Percentiles rank a stretch among this genome's conserved stretches.
phyloP scores from a whole-genome alignment of 2,797 vertebrate species.

The Apodemus agrarius region DNA sequence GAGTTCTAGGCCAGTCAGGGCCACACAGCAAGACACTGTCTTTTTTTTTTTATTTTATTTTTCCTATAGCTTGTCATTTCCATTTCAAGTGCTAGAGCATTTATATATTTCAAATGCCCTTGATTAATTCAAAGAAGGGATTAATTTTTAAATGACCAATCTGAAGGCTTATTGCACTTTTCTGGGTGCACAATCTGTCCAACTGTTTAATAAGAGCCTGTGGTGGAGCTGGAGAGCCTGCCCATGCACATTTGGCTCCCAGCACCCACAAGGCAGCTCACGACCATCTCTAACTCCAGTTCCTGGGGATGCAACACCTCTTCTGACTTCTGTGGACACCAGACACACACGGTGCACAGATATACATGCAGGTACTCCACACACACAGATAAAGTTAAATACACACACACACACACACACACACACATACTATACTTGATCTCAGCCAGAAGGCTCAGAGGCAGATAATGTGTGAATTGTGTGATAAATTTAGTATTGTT shows the following conservation, averaged over 20 bases:
- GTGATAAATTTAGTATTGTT: not conserved
- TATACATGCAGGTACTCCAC: not conserved
- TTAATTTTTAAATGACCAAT: not conserved
- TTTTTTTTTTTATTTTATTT: not conserved
- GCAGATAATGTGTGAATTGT: not conserved
- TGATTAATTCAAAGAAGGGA: constrained; percentile 6
- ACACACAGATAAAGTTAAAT: too few species aligned
- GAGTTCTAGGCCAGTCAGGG: not conserved
- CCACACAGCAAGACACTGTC: not conserved
- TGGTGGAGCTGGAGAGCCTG: not conserved
- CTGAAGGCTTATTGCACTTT: not conserved
- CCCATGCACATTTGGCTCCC: too few species aligned
- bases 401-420: too few species aligned
- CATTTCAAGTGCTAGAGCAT: not conserved
- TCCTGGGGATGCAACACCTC: not conserved
- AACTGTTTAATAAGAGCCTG: not conserved
- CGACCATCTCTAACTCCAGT: not conserved
- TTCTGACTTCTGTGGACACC: not conserved
- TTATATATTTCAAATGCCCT: not conserved
- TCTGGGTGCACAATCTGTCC: not conserved
- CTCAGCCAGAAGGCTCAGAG: not conserved
- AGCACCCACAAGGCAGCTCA: not conserved
- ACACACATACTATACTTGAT: not conserved
- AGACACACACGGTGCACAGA: not conserved
- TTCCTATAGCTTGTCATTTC: not conserved